These are phyloP conservation scores for Myotis vivesi DNA, from an alignment of 2,797 vertebrate species.

Conservation along the genomic window DNA sequence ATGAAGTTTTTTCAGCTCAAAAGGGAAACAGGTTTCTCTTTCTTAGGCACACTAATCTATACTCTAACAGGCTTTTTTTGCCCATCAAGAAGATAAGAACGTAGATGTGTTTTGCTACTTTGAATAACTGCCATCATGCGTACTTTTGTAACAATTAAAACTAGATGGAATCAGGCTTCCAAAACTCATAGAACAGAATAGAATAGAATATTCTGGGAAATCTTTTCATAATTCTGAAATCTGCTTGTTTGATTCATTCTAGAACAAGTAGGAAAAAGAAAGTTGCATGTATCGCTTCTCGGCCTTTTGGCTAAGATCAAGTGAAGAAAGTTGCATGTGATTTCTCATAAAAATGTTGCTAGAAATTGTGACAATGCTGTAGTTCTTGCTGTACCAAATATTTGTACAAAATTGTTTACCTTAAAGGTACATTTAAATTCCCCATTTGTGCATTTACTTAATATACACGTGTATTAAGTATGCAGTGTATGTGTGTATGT, in stretches of 20 bases:
- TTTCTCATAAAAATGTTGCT: neutral
- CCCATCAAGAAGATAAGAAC: neutral
- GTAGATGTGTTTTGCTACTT: neutral
- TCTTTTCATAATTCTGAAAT: neutral
- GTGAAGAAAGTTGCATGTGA: neutral
- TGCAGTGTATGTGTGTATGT: neutral
- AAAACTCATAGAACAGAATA: neutral
- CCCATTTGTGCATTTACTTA: neutral
- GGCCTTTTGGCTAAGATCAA: no score
- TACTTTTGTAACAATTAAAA: neutral
- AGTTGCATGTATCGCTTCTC: neutral
- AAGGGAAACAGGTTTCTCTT: constrained; percentile 71
- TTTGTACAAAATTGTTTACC: neutral
- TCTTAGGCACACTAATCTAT: neutral
- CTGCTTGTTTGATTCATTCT: neutral
- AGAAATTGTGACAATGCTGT: neutral
- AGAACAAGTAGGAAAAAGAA: neutral
- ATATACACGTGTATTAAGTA: neutral
- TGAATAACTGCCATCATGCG: neutral
- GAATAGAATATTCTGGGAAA: neutral
- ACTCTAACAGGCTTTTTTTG: neutral
- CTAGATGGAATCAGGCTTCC: neutral
- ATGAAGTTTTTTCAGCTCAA: constrained; percentile 59
- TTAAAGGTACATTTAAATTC: constrained; percentile 31
- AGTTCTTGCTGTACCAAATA: neutral